phyloP scores from a whole-genome alignment of 2,797 vertebrate genomes.

The Sebastes variabilis region DNA sequence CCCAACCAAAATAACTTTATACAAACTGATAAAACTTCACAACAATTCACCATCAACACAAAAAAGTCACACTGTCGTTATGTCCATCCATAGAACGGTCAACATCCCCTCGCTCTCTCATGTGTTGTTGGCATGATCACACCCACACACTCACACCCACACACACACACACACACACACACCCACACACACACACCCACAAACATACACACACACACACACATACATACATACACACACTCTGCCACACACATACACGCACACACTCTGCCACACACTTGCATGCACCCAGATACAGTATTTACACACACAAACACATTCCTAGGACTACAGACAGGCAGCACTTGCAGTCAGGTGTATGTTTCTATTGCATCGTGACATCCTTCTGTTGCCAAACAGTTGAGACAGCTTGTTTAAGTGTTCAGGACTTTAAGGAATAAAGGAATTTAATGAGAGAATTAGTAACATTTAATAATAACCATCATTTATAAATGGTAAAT shows the following conservation, averaged over 20 bases:
- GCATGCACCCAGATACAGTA: constrained; percentile 41
- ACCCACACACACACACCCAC: neutral
- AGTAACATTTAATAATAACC: too few relatives aligned
- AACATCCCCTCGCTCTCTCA: neutral
- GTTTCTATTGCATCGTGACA: constrained; percentile 61
- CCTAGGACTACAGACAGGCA: constrained; percentile 50
- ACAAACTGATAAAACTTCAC: constrained; percentile 71
- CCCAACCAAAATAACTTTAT: constrained; percentile 42
- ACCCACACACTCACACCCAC: neutral
- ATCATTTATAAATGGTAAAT: too few relatives aligned
- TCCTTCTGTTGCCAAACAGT: constrained; percentile 51
- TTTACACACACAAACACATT: constrained; percentile 43
- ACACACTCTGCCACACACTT: neutral
- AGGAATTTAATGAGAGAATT: constrained; percentile 15
- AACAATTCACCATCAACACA: constrained; percentile 71
- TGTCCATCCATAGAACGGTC: constrained; percentile 34
- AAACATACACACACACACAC: neutral
- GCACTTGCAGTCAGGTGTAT: constrained; percentile 49
- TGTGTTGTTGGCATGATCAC: constrained; percentile 11
- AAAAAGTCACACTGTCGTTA: constrained; percentile 49
- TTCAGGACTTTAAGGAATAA: constrained; percentile 16
- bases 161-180: neutral
- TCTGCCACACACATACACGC: rapidly evolving
- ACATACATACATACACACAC: neutral
- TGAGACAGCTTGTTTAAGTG: constrained; percentile 19